phyloP scores from a whole-genome alignment of 2,113 vertebrate genomes.

The Anhinga anhinga region DNA sequence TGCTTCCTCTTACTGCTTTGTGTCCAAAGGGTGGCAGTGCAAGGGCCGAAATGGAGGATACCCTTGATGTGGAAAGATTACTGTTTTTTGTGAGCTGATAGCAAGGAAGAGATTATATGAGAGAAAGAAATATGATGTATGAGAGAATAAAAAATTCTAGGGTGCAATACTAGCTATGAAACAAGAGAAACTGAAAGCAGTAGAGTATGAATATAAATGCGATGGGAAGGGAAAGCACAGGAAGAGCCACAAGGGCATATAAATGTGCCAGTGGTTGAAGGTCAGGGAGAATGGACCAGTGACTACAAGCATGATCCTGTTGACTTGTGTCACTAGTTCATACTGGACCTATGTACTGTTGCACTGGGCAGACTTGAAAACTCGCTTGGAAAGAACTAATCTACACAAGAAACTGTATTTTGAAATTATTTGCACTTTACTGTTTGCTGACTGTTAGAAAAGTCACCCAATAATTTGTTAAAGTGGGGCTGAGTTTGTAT shows the following conservation, averaged over 20 bases:
- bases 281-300: background rate
- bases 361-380: background rate
- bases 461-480: background rate
- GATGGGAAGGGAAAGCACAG: background rate
- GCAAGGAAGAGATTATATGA: background rate
- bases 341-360: background rate
- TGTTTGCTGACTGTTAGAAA: background rate
- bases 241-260: accelerated
- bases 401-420: background rate
- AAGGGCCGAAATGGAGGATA: too few species aligned
- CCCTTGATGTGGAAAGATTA: background rate
- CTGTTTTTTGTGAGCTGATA: background rate
- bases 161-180: background rate
- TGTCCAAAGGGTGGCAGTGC: background rate
- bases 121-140: background rate
- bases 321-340: background rate
- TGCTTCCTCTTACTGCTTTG: accelerated
- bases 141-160: background rate
- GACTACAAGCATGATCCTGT: background rate
- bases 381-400: background rate
- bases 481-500: background rate
- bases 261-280: background rate
- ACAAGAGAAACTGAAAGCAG: background rate
- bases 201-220: accelerated
- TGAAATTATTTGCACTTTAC: background rate